Percentiles rank a stretch among this genome's conserved stretches.
Evolutionary conservation across 2,888 invertebrate genomes (phyloP).

Genomic region (Blera fallax): DNA sequence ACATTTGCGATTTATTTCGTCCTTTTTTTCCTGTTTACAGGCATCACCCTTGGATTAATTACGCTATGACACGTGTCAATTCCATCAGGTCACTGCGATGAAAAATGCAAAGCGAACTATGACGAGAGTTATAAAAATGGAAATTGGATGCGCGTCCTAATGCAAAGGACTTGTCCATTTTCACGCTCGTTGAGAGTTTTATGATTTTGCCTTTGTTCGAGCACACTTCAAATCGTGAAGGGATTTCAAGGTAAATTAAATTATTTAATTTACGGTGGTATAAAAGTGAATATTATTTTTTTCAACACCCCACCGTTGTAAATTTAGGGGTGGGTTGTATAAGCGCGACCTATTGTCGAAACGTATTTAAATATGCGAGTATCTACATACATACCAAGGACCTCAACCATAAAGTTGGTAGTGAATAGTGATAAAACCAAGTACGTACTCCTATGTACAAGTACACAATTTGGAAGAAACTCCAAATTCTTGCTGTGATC

Average conservation of each 20-base stretch:
- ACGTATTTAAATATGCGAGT: no score
- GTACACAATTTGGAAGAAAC: no score
- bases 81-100: conserved; percentile 63
- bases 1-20: conserved; percentile 43
- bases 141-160: conserved; percentile 52
- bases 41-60: conserved; percentile 61
- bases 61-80: conserved; percentile 61
- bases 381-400: no score
- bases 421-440: no score
- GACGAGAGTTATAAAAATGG: conserved; percentile 31
- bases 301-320: no score
- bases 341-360: no score
- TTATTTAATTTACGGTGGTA: conserved; percentile 8
- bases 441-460: no score
- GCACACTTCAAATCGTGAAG: conserved; percentile 18
- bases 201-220: neutral
- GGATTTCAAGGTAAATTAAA: conserved; percentile 58
- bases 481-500: no score
- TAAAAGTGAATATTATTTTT: neutral
- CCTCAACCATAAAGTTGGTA: no score
- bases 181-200: conserved; percentile 46
- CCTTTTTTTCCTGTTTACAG: neutral
- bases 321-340: no score
- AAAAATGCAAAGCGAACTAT: conserved; percentile 27
- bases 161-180: conserved; percentile 64